phyloP scores from a whole-genome alignment of 1,140 invertebrate genomes.

The Physella acuta region DNA sequence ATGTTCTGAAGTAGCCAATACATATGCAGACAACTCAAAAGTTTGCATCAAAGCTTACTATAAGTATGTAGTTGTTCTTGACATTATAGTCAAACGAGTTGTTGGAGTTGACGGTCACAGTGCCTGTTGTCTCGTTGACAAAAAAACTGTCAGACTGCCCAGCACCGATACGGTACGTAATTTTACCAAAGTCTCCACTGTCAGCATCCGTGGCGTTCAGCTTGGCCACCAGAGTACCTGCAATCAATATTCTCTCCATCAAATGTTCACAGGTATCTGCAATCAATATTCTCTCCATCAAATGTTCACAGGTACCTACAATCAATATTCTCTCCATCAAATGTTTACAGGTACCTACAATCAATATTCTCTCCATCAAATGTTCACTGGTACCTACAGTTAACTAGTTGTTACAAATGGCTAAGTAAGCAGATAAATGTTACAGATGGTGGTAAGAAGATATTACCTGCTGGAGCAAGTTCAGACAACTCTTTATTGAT shows the following conservation, averaged over 20 bases:
- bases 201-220: constrained; percentile 65
- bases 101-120: constrained; percentile 69
- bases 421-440: no score
- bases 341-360: no score
- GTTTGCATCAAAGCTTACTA: constrained; percentile 16
- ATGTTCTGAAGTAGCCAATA: no score
- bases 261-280: no score
- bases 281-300: no score
- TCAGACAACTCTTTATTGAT: not conserved
- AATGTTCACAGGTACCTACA: no score
- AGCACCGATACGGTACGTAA: constrained; percentile 56
- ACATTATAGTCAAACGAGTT: constrained; percentile 79
- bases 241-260: no score
- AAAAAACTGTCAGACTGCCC: constrained; percentile 83
- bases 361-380: no score
- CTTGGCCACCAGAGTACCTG: constrained; percentile 63
- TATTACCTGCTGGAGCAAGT: not conserved
- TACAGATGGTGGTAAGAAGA: not conserved
- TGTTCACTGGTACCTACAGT: no score
- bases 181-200: constrained; percentile 35
- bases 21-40: no score
- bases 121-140: constrained; percentile 71
- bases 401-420: no score
- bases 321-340: no score
- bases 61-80: constrained; percentile 69